Conservation (phyloP, 2,888 invertebrate genomes). For the Neoascia interrupta region DNA sequence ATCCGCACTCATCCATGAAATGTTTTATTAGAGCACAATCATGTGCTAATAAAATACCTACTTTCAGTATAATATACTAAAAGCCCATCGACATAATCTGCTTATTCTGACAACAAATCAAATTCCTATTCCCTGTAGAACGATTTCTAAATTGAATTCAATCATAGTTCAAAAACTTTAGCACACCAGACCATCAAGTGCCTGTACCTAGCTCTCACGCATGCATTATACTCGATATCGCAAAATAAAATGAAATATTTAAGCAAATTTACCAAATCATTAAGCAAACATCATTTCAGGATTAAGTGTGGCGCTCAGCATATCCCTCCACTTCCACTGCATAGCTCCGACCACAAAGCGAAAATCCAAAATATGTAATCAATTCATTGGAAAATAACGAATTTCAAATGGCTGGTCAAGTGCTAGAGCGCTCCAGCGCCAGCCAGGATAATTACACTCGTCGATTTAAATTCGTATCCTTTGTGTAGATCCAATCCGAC, state of each 20-base stretch:
- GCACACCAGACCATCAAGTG: no score
- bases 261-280: conserved; percentile 68
- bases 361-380: conserved; percentile 68
- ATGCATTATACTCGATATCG: no score
- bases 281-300: conserved; percentile 67
- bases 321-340: not conserved
- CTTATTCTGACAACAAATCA: conserved; percentile 25
- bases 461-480: conserved; percentile 64
- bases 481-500: conserved; percentile 2
- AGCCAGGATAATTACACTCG: conserved; percentile 66
- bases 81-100: no score
- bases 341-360: conserved; percentile 48
- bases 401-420: conserved; percentile 52
- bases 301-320: conserved; percentile 49
- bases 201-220: no score
- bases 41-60: no score
- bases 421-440: not conserved
- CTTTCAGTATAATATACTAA: no score
- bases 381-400: conserved; percentile 66
- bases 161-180: conserved; percentile 23
- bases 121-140: not conserved
- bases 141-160: conserved; percentile 45
- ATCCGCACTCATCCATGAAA: no score
- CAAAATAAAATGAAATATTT: conserved; percentile 68
- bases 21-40: no score